phyloP scores from a whole-genome alignment of 2,113 vertebrate species.

The Falco punctatus region DNA sequence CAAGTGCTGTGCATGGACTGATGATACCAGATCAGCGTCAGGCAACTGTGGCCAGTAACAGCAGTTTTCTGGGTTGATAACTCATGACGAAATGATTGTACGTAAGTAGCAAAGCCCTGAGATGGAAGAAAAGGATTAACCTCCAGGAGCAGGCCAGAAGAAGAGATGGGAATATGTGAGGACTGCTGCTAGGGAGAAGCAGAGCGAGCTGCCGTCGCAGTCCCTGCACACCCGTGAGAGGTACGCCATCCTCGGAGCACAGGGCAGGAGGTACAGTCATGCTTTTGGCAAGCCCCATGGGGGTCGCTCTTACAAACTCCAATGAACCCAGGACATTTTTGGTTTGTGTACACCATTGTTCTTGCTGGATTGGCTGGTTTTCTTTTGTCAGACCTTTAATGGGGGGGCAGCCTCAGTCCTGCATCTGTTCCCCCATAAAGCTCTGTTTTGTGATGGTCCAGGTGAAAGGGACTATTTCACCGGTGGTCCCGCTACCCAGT shows the following conservation, averaged over 20 bases:
- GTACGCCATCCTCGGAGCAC: neutral
- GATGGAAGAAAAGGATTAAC: neutral
- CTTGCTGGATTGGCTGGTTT: neutral
- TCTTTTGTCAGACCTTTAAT: neutral
- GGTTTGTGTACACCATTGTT: fast-evolving
- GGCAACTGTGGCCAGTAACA: neutral
- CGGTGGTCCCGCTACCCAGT: neutral
- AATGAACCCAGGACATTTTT: neutral
- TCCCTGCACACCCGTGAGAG: fast-evolving
- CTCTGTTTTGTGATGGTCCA: neutral
- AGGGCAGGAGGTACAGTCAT: neutral
- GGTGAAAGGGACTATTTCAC: neutral
- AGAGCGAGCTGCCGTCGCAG: neutral
- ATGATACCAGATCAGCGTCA: neutral
- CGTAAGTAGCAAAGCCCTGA: neutral
- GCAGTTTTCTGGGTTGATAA: neutral
- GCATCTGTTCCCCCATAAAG: neutral
- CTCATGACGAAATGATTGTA: neutral
- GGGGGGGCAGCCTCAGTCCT: neutral
- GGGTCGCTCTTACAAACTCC: neutral
- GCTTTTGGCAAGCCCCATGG: neutral
- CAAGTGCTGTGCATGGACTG: neutral
- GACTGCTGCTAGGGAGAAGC: neutral
- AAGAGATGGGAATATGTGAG: neutral
- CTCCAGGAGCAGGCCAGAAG: neutral